Percentiles rank a stretch among this genome's conserved stretches.
These are phyloP conservation scores for Rhizoglyphus robini DNA, from an alignment of 1,140 invertebrate species.

Conservation along the genomic window DNA sequence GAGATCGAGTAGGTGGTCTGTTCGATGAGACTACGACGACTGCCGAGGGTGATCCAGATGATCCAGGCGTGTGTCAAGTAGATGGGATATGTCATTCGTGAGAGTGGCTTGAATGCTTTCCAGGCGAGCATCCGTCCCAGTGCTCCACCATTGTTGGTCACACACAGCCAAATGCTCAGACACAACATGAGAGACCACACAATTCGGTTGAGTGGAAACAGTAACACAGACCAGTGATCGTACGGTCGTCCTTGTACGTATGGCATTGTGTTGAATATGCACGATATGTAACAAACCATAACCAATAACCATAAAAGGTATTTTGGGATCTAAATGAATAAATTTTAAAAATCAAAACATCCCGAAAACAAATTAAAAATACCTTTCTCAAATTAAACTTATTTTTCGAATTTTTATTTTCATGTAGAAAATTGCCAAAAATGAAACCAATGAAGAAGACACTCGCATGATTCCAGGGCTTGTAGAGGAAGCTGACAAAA, in stretches of 20 bases:
- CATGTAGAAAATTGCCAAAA: no score
- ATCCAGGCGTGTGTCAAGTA: slow-evolving; percentile 33
- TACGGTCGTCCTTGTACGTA: not conserved
- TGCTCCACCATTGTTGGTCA: slow-evolving; percentile 46
- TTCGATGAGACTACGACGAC: slow-evolving; percentile 8
- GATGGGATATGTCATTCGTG: slow-evolving; percentile 35
- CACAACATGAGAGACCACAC: slow-evolving; percentile 63
- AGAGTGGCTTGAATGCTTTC: slow-evolving; percentile 32
- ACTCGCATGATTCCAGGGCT: slow-evolving; percentile 40
- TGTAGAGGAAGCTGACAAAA: slow-evolving; percentile 76
- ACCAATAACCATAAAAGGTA: slow-evolving; percentile 1
- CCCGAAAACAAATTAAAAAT: not conserved
- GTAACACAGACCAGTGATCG: not conserved
- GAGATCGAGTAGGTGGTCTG: slow-evolving; percentile 22
- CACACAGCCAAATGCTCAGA: slow-evolving; percentile 76
- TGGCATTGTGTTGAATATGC: not conserved
- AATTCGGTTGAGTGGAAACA: slow-evolving; percentile 41
- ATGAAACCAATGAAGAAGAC: slow-evolving; percentile 40
- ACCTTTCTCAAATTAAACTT: not conserved
- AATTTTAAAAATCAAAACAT: not conserved
- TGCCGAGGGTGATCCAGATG: not conserved
- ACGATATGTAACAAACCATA: not conserved
- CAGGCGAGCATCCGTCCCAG: slow-evolving; percentile 35
- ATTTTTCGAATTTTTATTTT: no score
- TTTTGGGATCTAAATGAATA: slow-evolving; percentile 9